phyloP scores from a whole-genome alignment of 2,888 invertebrate species.

The Drosophila barbarae region DNA sequence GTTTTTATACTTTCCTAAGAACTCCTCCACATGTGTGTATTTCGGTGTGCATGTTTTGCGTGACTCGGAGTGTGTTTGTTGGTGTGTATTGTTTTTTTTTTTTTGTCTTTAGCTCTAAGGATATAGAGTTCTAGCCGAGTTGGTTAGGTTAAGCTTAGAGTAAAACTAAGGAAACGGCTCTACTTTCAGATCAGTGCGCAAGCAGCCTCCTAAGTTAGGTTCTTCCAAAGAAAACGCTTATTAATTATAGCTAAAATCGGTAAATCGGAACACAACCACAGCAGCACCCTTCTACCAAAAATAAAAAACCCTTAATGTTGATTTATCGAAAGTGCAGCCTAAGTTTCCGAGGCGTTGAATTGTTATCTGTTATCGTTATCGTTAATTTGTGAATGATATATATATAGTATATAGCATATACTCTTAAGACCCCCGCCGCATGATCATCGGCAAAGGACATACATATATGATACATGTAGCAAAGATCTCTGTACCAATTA shows the following conservation, averaged over 20 bases:
- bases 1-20: slow-evolving; percentile 72
- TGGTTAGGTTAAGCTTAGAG: slow-evolving; percentile 4
- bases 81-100: neutral
- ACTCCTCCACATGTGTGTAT: slow-evolving; percentile 4
- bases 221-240: slow-evolving; percentile 76
- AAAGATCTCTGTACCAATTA: slow-evolving; percentile 34
- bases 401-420: slow-evolving; percentile 45
- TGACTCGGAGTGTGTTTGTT: slow-evolving; percentile 10
- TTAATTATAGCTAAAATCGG: slow-evolving; percentile 60
- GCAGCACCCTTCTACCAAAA: neutral
- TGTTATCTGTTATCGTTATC: slow-evolving; percentile 33
- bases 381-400: slow-evolving; percentile 29
- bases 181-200: slow-evolving; percentile 36
- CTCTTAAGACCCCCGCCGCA: slow-evolving; percentile 54
- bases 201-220: slow-evolving; percentile 66
- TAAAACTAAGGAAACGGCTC: slow-evolving; percentile 32
- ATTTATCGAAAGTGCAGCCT: slow-evolving; percentile 25
- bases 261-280: slow-evolving; percentile 14
- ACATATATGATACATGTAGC: slow-evolving; percentile 17
- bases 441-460: slow-evolving; percentile 19
- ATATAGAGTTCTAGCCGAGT: slow-evolving; percentile 3
- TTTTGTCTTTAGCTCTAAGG: slow-evolving; percentile 13
- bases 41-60: slow-evolving; percentile 5
- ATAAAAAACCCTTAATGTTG: slow-evolving; percentile 7
- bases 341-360: slow-evolving; percentile 30